A percentile compares a stretch with the other conserved stretches of the same genome.
These are phyloP conservation scores for Drosophila guanche DNA, from an alignment of 1,140 invertebrate genomes.

Conservation along the genomic window DNA sequence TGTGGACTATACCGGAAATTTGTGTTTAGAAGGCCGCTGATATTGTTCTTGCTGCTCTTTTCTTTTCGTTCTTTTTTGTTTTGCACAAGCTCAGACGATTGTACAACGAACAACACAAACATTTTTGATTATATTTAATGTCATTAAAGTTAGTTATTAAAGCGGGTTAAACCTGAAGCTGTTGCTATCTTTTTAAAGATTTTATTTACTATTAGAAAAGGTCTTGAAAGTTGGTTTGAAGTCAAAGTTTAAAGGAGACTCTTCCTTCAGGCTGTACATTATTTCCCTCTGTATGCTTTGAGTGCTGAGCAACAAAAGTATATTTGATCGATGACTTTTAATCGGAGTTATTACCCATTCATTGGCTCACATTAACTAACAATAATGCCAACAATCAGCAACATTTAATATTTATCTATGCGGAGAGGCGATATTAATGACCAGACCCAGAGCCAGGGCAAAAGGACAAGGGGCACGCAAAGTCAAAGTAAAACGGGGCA, in stretches of 20 bases:
- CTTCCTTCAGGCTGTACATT: no score
- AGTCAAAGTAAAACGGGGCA: constrained; percentile 16
- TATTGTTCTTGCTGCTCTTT: constrained; percentile 19
- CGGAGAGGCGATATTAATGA: constrained; percentile 42
- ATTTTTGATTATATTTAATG: no score
- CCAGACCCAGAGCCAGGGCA: constrained; percentile 43
- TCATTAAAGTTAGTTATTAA: no score
- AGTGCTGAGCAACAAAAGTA: background rate
- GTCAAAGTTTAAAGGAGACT: no score
- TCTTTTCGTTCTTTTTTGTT: constrained; percentile 9
- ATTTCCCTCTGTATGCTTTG: no score
- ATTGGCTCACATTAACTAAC: constrained; percentile 6
- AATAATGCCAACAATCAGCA: constrained; percentile 25
- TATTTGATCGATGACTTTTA: constrained; percentile 4
- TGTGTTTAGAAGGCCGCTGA: constrained; percentile 66
- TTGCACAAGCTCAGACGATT: background rate
- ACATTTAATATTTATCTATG: constrained; percentile 25
- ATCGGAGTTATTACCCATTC: background rate
- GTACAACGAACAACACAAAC: no score
- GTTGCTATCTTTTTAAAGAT: no score
- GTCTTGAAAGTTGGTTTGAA: no score
- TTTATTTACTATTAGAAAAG: no score
- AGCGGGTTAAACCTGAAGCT: no score
- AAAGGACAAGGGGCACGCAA: constrained; percentile 65
- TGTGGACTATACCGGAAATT: constrained; percentile 78